Evolutionary conservation across 2,888 invertebrate genomes (phyloP).

Genomic region (Microctonus aethiopoides): DNA sequence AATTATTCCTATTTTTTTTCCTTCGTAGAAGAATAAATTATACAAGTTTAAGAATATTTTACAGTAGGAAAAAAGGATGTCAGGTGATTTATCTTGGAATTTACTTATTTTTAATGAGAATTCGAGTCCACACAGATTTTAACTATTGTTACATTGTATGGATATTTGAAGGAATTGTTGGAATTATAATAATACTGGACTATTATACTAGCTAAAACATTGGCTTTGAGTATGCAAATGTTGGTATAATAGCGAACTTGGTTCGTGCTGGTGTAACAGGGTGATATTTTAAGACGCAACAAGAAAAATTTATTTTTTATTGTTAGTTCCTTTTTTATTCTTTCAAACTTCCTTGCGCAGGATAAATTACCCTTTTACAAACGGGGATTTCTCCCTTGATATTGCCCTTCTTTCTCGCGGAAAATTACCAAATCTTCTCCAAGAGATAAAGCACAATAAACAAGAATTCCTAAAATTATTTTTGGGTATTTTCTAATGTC

Average conservation of each 20-base stretch:
- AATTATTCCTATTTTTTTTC: background rate
- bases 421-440: no score
- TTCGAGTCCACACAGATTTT: background rate
- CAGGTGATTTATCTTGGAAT: slow-evolving; percentile 8
- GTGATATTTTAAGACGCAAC: background rate
- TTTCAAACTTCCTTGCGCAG: no score
- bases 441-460: no score
- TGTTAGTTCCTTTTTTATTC: background rate
- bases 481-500: no score
- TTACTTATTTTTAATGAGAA: background rate
- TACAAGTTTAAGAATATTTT: slow-evolving; percentile 6
- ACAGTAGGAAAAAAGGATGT: background rate
- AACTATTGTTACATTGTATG: background rate
- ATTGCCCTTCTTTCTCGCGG: background rate
- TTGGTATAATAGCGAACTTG: background rate
- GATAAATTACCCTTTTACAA: no score
- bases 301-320: background rate
- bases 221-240: background rate
- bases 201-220: background rate
- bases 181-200: background rate
- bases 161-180: background rate
- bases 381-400: no score
- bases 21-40: slow-evolving; percentile 8
- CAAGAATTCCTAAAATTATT: no score
- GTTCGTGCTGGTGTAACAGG: background rate